These are phyloP conservation scores for Misgurnus anguillicaudatus DNA, from an alignment of 2,113 vertebrate genomes.

Conservation along the genomic window DNA sequence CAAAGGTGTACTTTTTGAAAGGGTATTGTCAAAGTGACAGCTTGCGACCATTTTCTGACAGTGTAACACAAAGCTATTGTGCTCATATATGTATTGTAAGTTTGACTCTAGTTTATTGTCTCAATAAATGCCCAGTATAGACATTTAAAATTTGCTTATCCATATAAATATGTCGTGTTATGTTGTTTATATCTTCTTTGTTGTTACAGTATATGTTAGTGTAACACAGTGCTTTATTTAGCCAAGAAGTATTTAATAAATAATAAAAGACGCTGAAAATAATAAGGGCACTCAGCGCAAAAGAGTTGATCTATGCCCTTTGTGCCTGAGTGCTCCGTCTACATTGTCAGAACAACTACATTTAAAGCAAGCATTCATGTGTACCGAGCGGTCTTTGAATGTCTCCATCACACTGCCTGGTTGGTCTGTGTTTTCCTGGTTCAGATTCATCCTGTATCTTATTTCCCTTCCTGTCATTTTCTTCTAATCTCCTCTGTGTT, in stretches of 20 bases:
- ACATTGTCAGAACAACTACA: background rate
- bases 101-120: background rate
- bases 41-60: too few relatives aligned
- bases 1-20: too few relatives aligned
- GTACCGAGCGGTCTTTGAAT: background rate
- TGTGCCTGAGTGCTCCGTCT: background rate
- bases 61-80: background rate
- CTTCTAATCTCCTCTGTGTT: background rate
- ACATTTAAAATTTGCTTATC: too few relatives aligned
- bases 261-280: background rate
- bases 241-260: background rate
- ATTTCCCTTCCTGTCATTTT: slow-evolving; percentile 1
- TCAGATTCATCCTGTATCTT: background rate
- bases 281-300: background rate
- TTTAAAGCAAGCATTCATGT: slow-evolving; percentile 24
- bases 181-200: background rate
- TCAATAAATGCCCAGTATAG: too few relatives aligned
- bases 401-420: background rate
- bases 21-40: too few relatives aligned
- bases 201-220: background rate
- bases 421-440: background rate
- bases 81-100: background rate
- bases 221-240: background rate
- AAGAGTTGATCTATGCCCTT: slow-evolving; percentile 11
- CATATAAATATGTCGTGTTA: background rate